Evolutionary conservation across 2,113 vertebrate species (phyloP).

Genomic region (Odocoileus virginianus): DNA sequence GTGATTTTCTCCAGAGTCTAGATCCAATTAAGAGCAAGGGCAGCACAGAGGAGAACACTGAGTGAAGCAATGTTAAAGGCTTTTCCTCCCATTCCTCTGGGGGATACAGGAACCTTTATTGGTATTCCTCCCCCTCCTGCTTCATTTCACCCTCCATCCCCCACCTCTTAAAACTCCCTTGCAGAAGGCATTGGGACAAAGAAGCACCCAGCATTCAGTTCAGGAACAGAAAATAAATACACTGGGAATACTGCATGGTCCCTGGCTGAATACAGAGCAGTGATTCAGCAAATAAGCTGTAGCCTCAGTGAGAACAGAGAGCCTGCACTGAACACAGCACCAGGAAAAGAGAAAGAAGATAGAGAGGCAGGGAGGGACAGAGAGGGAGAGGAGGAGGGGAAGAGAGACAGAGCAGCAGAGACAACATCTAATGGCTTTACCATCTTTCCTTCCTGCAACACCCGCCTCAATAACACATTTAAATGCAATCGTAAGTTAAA

Average conservation of each 20-base stretch:
- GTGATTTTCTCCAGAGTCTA: constrained; percentile 55
- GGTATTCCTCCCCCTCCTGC: background rate
- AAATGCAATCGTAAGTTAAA: background rate
- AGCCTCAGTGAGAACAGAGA: constrained; percentile 45
- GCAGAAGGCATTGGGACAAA: constrained; percentile 59
- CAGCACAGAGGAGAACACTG: constrained; percentile 57
- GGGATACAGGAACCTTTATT: constrained; percentile 63
- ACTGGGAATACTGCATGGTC: constrained; percentile 63
- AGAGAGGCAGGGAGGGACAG: background rate
- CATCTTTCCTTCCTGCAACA: background rate
- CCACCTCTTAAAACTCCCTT: constrained; percentile 12
- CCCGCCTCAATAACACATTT: background rate
- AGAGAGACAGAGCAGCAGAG: background rate
- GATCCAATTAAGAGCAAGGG: constrained; percentile 65
- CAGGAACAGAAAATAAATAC: constrained; percentile 75
- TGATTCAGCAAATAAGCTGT: constrained; percentile 58
- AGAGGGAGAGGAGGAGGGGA: background rate
- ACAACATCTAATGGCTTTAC: background rate
- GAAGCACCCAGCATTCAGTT: constrained; percentile 59
- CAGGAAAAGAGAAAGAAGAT: background rate
- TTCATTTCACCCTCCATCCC: background rate
- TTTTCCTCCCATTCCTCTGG: constrained; percentile 31
- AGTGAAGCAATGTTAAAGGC: constrained; percentile 58
- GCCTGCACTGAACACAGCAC: constrained; percentile 11
- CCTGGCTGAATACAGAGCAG: constrained; percentile 62